Evolutionary conservation across 1,140 invertebrate genomes (phyloP).

Genomic region (Dendroctonus ponderosae): DNA sequence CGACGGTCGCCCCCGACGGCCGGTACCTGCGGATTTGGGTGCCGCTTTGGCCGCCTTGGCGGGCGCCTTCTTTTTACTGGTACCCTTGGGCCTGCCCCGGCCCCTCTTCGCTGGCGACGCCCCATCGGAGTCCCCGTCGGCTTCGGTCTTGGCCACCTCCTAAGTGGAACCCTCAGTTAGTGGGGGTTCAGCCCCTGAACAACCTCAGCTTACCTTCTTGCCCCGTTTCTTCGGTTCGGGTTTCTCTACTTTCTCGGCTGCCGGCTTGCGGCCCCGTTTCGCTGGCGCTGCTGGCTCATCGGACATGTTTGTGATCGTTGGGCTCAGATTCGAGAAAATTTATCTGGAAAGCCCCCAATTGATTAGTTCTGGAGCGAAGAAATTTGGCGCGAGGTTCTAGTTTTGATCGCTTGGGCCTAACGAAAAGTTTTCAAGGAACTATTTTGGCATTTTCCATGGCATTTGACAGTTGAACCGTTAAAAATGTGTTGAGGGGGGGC

Average conservation of each 20-base stretch:
- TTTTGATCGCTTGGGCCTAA: too few relatives aligned
- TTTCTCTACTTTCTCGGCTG: slow-evolving; percentile 36
- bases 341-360: too few relatives aligned
- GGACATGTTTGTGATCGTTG: slow-evolving; percentile 36
- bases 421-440: too few relatives aligned
- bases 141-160: slow-evolving; percentile 36
- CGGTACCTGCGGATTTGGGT: slow-evolving; percentile 4
- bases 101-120: slow-evolving; percentile 42
- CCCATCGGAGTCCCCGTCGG: slow-evolving; percentile 38
- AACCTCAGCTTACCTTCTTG: slow-evolving; percentile 35
- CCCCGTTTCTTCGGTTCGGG: slow-evolving; percentile 39
- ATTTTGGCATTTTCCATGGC: too few relatives aligned
- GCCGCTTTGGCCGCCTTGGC: slow-evolving; percentile 38
- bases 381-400: too few relatives aligned
- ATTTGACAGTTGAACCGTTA: too few relatives aligned
- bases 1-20: slow-evolving; percentile 39
- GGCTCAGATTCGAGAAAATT: too few relatives aligned
- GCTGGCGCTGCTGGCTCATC: slow-evolving; percentile 40
- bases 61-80: slow-evolving; percentile 44
- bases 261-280: slow-evolving; percentile 43
- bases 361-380: too few relatives aligned
- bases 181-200: neutral
- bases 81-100: slow-evolving; percentile 45
- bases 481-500: neutral
- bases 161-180: neutral